Percentiles rank a stretch among this genome's conserved stretches.
Evolutionary conservation across 2,888 invertebrate genomes (phyloP).

Genomic region (Neuroscelio doddi): DNA sequence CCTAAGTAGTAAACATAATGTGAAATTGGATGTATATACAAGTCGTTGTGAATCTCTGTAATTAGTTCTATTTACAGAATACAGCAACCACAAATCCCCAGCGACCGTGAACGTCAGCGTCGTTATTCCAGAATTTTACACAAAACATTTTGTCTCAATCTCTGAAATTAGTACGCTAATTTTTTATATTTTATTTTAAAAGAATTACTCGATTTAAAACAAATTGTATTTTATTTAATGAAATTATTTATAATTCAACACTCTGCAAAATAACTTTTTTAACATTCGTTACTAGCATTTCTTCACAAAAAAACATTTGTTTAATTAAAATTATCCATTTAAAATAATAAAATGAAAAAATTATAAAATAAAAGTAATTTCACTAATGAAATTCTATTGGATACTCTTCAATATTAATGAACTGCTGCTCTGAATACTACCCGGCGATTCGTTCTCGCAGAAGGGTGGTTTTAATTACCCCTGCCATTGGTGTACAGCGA

Average conservation of each 20-base stretch:
- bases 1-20: constrained; percentile 31
- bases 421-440: constrained; percentile 44
- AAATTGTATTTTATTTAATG: too few relatives aligned
- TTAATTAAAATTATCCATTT: too few relatives aligned
- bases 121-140: constrained; percentile 34
- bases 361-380: constrained; percentile 28
- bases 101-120: constrained; percentile 53
- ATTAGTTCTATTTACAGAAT: constrained; percentile 65
- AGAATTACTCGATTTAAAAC: too few relatives aligned
- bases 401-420: constrained; percentile 36
- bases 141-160: constrained; percentile 1
- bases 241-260: too few relatives aligned
- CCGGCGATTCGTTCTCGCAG: constrained; percentile 51
- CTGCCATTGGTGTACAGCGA: constrained; percentile 66
- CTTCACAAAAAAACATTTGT: too few relatives aligned
- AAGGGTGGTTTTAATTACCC: constrained; percentile 69
- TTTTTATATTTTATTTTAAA: too few relatives aligned
- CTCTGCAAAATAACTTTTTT: too few relatives aligned
- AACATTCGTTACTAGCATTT: too few relatives aligned
- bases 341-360: not conserved
- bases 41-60: constrained; percentile 62
- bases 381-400: constrained; percentile 41
- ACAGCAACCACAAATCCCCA: constrained; percentile 56
- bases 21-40: constrained; percentile 53
- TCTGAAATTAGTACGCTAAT: not conserved